Base-by-base conservation (phyloP, 1,140 invertebrate species). In the Drosophila serrata region DNA sequence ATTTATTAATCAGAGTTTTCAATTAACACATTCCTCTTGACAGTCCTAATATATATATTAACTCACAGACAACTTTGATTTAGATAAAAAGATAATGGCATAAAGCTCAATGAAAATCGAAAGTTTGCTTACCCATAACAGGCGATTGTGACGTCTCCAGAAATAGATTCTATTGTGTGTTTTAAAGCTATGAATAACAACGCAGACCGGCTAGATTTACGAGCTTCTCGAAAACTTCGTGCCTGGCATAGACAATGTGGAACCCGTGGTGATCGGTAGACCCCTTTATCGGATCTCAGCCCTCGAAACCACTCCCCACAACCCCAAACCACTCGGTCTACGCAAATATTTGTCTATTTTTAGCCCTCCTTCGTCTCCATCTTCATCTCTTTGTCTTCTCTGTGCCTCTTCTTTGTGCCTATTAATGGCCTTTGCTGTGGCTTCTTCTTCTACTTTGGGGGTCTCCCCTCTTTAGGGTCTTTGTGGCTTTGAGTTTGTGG, bases 311-410 rank as follows among this genome's bases (percentile, higher is more conserved):
- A 51, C 42, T 39, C 61, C 37, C 24, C 55, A 45, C 27, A 65
- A 1, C 12, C 31, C 29, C 13, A 51, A 56, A 53, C 59, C 60
- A 53, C 60, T 80, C 63, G 61, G 79, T 63, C 31, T 75, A 64
- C 48, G 58, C 81, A 84, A 84, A 84, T 84, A 84, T 84, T 84
- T 84, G 76, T 39, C 48, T 82, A 84, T 60, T 35, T 49, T n/a
- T 29, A 17, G 46, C n/a, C 33, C 17, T 37, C 13, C 29, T 35
- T 43, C 12, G 29, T 58, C 55, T 51, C 43, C 31, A 35, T 58
- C 53, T 59, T 31, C 17, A 29, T 51, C 12, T 35, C 2, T 13
- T 19, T 15, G 48, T 51, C 12, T 51, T 6, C 33, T 51, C 3
- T 63, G 11, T 64, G 53, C 33, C 15, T 59, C 35, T 27, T 55